Evolutionary conservation across 2,113 vertebrate species (phyloP).

Genomic region (Brachionichthys hirsutus): DNA sequence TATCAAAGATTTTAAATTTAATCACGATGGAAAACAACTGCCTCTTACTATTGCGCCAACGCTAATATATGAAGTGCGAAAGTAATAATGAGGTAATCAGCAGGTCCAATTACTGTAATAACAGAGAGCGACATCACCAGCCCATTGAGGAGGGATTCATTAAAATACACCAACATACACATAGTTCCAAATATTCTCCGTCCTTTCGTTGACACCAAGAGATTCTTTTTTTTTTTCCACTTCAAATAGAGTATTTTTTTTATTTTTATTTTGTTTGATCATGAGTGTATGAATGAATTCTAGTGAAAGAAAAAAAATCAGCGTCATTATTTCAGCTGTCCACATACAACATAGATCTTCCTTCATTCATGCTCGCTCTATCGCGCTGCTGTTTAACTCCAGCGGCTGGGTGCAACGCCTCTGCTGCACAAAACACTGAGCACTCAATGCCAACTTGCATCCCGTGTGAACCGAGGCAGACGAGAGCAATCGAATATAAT

Average conservation of each 20-base stretch:
- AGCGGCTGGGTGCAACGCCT: conserved; percentile 2
- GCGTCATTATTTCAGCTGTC: conserved; percentile 19
- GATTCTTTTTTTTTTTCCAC: conserved; percentile 11
- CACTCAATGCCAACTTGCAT: conserved; percentile 5
- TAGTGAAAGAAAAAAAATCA: conserved; percentile 14
- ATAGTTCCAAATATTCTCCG: conserved; percentile 41
- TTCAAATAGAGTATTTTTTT: conserved; percentile 10
- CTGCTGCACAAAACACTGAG: neutral
- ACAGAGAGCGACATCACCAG: neutral
- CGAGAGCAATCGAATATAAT: conserved; percentile 27
- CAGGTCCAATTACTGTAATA: conserved; percentile 9
- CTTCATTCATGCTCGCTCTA: neutral
- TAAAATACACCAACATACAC: conserved; percentile 32
- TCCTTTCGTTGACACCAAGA: conserved; percentile 10
- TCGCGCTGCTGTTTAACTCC: neutral
- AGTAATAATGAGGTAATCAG: conserved; percentile 37
- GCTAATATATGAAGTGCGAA: conserved; percentile 12
- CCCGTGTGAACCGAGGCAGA: conserved; percentile 31
- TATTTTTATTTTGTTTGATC: too few species aligned
- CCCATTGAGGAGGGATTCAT: conserved; percentile 21
- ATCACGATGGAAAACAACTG: conserved; percentile 9
- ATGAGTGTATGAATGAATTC: too few species aligned
- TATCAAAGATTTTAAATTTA: neutral
- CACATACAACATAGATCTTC: neutral
- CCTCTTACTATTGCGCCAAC: conserved; percentile 14